These are phyloP conservation scores for Dascillus cervinus DNA, from an alignment of 2,888 invertebrate genomes.

Conservation along the genomic window DNA sequence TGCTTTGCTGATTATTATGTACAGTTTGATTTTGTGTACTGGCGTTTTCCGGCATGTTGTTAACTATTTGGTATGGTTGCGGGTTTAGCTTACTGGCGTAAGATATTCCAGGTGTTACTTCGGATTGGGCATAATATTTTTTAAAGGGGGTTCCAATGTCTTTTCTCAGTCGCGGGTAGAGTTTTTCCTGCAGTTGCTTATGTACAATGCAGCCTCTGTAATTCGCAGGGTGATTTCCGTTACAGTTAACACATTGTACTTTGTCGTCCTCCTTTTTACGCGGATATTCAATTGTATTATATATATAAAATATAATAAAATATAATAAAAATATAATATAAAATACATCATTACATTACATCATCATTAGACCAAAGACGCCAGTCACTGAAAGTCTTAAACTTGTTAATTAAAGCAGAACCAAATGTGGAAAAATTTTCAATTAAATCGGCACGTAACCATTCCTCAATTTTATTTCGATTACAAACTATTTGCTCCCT, in stretches of 20 bases:
- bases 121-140: constrained; percentile 1
- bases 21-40: constrained; percentile 2
- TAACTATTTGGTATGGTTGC: neutral
- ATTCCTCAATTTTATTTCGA: too few species aligned
- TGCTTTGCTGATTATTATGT: constrained; percentile 1
- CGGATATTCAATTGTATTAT: constrained; percentile 3
- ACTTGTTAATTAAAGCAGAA: too few species aligned
- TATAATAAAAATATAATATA: too few species aligned
- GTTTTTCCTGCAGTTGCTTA: too few species aligned
- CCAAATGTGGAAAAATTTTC: too few species aligned
- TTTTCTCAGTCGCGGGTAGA: constrained; percentile 2
- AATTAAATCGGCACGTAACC: too few species aligned
- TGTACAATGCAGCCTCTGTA: constrained; percentile 4
- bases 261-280: constrained; percentile 1
- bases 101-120: constrained; percentile 1
- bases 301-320: too few species aligned
- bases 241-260: constrained; percentile 8
- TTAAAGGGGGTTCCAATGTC: neutral
- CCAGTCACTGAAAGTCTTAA: too few species aligned
- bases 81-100: constrained; percentile 1
- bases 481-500: too few species aligned
- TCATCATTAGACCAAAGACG: too few species aligned
- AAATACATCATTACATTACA: too few species aligned
- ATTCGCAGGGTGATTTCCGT: constrained; percentile 6
- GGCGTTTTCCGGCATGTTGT: neutral